Evolutionary conservation across 1,140 invertebrate species (phyloP).

Genomic region (Cydia splendana): DNA sequence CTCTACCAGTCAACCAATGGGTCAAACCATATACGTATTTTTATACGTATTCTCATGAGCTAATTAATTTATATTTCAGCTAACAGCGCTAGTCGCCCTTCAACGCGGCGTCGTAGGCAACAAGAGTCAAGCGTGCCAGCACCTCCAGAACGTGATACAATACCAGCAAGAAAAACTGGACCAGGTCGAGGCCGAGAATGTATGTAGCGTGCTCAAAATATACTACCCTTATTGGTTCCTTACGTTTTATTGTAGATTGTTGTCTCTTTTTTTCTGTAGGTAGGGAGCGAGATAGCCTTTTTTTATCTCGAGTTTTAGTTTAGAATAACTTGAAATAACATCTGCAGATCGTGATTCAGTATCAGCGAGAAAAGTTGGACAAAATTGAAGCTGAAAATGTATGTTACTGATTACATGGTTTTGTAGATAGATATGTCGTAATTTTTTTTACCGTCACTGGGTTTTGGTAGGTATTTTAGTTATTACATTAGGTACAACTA

Average conservation of each 20-base stretch:
- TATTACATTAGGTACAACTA: background rate
- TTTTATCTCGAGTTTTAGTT: background rate
- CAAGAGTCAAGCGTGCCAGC: constrained; percentile 61
- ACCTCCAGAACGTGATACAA: constrained; percentile 66
- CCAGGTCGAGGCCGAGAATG: constrained; percentile 67
- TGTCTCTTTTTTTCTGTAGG: background rate
- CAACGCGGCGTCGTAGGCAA: constrained; percentile 66
- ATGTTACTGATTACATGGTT: background rate
- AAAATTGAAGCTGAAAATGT: constrained; percentile 18
- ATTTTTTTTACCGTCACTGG: background rate
- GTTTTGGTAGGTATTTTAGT: background rate
- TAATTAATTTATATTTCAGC: no score
- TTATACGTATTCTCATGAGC: no score
- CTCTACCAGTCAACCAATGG: no score
- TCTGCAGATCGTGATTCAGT: constrained; percentile 18
- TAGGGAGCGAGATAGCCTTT: background rate
- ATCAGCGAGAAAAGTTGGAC: constrained; percentile 2
- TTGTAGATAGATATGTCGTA: background rate
- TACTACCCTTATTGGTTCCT: constrained; percentile 2
- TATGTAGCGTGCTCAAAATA: constrained; percentile 43
- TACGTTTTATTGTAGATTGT: constrained; percentile 26
- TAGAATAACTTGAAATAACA: background rate
- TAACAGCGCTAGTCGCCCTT: constrained; percentile 59
- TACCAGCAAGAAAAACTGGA: constrained; percentile 66
- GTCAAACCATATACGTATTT: no score